Conservation (phyloP, 2,888 invertebrate genomes). For the Notodonta dromedarius region DNA sequence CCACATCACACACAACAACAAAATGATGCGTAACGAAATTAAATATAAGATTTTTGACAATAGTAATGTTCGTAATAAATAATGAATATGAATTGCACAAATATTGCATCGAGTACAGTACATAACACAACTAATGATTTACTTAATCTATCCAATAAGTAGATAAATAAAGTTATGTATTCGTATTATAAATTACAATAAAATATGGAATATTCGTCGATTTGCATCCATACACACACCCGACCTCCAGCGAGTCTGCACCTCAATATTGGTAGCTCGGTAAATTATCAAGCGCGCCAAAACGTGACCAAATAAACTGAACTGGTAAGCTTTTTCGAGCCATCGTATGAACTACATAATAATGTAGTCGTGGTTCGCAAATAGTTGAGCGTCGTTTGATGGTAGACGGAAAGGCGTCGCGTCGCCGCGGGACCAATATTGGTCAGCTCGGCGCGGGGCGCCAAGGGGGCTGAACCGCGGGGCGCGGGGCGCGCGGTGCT, state of each 20-base stretch:
- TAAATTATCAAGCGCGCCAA: not conserved
- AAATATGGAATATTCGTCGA: not conserved
- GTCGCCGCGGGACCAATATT: no score
- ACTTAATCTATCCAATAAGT: not conserved
- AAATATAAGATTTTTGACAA: not conserved
- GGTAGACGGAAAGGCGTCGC: no score
- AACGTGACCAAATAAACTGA: no score
- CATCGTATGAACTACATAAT: no score
- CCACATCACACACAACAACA: no score
- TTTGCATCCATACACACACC: constrained; percentile 5
- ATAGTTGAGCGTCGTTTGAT: no score
- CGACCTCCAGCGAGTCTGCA: constrained; percentile 19
- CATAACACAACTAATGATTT: not conserved
- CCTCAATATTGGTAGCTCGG: not conserved
- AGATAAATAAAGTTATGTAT: not conserved
- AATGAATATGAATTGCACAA: not conserved
- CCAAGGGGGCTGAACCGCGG: no score
- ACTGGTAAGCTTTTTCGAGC: no score
- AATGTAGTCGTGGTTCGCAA: no score
- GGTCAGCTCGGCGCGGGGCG: no score
- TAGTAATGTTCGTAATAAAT: not conserved
- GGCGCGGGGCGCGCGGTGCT: no score
- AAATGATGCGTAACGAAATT: no score
- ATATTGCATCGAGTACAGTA: not conserved
- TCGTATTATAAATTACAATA: not conserved